Base-by-base conservation (phyloP, 2,888 invertebrate genomes). In the Orchesella flavescens region DNA sequence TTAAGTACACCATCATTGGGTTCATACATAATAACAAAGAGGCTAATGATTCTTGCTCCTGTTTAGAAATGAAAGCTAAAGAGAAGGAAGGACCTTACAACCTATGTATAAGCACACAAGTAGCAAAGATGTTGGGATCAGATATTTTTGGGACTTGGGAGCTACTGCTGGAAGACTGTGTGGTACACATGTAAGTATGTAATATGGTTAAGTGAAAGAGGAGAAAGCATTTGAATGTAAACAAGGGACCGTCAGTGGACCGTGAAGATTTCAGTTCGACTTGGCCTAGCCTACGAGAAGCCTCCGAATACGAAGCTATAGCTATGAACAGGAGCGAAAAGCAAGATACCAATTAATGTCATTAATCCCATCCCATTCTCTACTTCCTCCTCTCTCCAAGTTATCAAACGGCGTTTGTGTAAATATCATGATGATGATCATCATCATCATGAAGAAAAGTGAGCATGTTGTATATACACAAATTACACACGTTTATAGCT, bases 301-400 rank as follows among this genome's bases (percentile, higher is more conserved):
- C 21, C 59, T 21, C 23, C 4, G 21, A 15, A 23, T 24, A 4
- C 12, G 24, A n/a, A 1, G 15, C 3, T 7, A 34, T 34, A 7
- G 34, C 34, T 7, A 34, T 34, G 61, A 24, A 61, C 61, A 61
- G n/a, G n/a, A n/a, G n/a, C 24, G 17, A 61, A 12, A 24, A 61
- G 61, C 24, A 24, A 24, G 24, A 12, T n/a, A 24, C 24, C 61
- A 61, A 61, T 61, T 61, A 61, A 61, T 19, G 61, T 61, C 61
- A 61, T 61, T 61, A 61, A 61, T 61, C 61, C 61, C 61, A 61
- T 19, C 23, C 61, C 13, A 61, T 12, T 61, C 10, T 19, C 1
- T 17, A 12, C 24, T 13, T 19, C 17, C 57, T 19, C 13, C 57
- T 57, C n/a, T 17, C 57, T 57, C 57, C 57, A 49, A 15, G 57